A percentile compares a stretch with the other conserved stretches of the same genome.
Conservation (phyloP, 2,113 vertebrate species). For the Saccopteryx leptura region DNA sequence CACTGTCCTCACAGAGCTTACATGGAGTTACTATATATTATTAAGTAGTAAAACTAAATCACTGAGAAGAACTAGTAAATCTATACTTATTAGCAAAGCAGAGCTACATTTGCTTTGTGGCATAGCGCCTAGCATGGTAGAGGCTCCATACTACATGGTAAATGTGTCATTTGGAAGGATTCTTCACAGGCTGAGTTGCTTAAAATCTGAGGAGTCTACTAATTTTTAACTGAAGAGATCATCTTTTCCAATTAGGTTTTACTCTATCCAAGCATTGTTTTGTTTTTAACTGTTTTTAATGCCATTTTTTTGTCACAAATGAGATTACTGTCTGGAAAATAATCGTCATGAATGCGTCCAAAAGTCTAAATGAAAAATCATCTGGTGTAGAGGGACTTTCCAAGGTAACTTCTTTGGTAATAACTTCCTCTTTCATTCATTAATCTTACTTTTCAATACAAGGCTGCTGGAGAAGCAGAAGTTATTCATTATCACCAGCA, state of each 20-base stretch:
- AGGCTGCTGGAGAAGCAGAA: constrained; percentile 5
- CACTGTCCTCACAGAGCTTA: neutral
- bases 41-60: neutral
- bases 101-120: neutral
- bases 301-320: constrained; percentile 31
- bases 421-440: constrained; percentile 42
- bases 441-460: neutral
- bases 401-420: constrained; percentile 3
- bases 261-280: constrained; percentile 19
- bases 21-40: neutral
- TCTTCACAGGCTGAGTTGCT: constrained; percentile 22
- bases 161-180: neutral
- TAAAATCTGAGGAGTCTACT: neutral
- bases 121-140: neutral
- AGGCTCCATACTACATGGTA: neutral
- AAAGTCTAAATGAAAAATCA: neutral
- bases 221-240: constrained; percentile 15
- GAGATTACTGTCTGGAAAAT: neutral
- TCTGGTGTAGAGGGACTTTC: neutral
- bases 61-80: neutral
- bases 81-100: neutral
- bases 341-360: constrained; percentile 1
- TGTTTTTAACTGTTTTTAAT: constrained; percentile 12
- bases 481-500: neutral
- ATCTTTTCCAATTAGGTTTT: constrained; percentile 63